Evolutionary conservation across 2,113 vertebrate species (phyloP).

Genomic region (Festucalex cinctus): DNA sequence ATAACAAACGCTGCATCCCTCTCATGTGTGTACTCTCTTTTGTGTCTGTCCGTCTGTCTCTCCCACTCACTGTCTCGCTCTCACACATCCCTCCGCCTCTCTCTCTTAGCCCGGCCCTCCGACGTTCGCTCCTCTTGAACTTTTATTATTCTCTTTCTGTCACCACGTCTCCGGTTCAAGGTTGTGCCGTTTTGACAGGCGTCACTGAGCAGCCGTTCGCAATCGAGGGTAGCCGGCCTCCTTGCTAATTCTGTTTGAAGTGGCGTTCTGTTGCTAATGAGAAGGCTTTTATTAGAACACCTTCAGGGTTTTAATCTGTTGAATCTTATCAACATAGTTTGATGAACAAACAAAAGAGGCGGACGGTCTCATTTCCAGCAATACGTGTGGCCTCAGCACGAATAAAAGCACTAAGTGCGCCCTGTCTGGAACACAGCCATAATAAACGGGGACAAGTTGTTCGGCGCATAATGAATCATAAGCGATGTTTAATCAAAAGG

Average conservation of each 20-base stretch:
- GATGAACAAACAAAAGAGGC: not conserved
- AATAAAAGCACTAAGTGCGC: not conserved
- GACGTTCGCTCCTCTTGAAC: constrained; percentile 10
- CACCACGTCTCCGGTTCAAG: not conserved
- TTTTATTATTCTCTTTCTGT: constrained; percentile 2
- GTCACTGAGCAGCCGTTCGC: constrained; percentile 1
- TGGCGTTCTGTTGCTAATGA: constrained; percentile 1
- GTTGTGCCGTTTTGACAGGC: not conserved
- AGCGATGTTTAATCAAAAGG: constrained; percentile 10
- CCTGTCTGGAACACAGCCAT: constrained; percentile 1
- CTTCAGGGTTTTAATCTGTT: not conserved
- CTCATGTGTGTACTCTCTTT: too few relatives aligned
- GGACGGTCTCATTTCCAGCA: not conserved
- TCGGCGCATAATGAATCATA: constrained; percentile 8
- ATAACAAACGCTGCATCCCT: too few relatives aligned
- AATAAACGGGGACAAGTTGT: constrained; percentile 19
- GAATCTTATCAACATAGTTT: not conserved
- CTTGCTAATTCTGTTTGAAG: not conserved
- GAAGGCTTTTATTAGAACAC: not conserved
- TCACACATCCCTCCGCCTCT: constrained; percentile 34
- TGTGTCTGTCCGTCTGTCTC: too few relatives aligned
- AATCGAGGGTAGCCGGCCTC: not conserved
- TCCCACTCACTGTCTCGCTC: constrained; percentile 48
- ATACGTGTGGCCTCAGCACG: not conserved
- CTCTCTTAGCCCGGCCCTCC: too few relatives aligned